Base-by-base conservation (phyloP, 2,113 vertebrate genomes). In the Thamnaconus septentrionalis region DNA sequence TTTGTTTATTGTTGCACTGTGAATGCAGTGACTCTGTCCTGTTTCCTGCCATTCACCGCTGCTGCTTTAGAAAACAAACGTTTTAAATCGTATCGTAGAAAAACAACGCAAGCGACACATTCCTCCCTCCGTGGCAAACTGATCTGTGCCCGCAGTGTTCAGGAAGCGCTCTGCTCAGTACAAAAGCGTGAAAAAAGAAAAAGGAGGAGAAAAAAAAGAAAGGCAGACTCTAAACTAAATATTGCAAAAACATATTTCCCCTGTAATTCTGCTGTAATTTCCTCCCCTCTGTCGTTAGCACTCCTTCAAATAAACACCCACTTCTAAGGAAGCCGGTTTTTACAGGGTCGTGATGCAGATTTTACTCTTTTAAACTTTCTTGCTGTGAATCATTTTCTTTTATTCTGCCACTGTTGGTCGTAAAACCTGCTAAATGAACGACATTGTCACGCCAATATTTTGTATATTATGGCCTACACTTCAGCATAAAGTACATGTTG, bases 241-340 rank as follows among this genome's bases (percentile, higher is more conserved):
- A 73, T 53, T 73, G 65, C 46, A 7, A 43, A n/a, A 61, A 60
- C 44, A 53, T 54, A 71, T 79, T 74, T 81, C 18, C 18, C 18
- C 18, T 31, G 18, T 31, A 31, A 31, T 31, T 73, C 78, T 67
- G 8, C 53, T 41, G 18, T 51, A 56, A 70, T 79, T 75, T 86
- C 80, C 71, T 76, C 43, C 18, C 10, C 8, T 59, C 52, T 0
- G 40, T 67, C 51, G 60, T 71, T 64, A 54, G 40, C 4, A 9
- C 6, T 3, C 3, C 39, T 61, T 53, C 8, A 50, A 7, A 3
- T 78, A 76, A 81, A 76, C 61, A 70, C 12, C 41, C 39, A 51
- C 9, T 39, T 61, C 40, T 53, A n/a, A 6, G 9, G 51, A 7
- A 41, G 41, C 18, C 5, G 7, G 42, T 48, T 69, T 31, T 31